phyloP scores from a whole-genome alignment of 2,888 invertebrate species.

The Melangyna quadrimaculata region DNA sequence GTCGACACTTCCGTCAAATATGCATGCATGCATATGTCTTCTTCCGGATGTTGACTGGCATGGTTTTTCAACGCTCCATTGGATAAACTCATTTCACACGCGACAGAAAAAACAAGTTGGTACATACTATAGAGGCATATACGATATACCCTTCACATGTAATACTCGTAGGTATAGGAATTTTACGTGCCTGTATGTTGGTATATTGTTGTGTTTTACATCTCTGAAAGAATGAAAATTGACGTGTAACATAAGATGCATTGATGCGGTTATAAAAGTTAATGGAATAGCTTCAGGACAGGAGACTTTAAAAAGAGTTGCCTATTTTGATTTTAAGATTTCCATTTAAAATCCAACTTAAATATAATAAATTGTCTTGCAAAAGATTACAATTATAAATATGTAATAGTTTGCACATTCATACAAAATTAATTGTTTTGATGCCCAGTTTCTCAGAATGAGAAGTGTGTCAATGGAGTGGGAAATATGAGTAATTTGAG shows the following conservation, averaged over 20 bases:
- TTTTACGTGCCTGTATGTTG: not conserved
- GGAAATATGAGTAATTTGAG: too few relatives aligned
- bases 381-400: too few relatives aligned
- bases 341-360: too few relatives aligned
- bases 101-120: slow-evolving; percentile 31
- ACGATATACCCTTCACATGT: not conserved
- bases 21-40: slow-evolving; percentile 21
- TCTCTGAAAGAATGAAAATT: slow-evolving; percentile 19
- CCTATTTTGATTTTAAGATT: not conserved
- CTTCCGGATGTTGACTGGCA: slow-evolving; percentile 43
- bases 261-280: slow-evolving; percentile 16
- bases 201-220: slow-evolving; percentile 11
- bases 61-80: slow-evolving; percentile 34
- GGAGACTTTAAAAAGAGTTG: not conserved
- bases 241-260: slow-evolving; percentile 25
- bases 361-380: too few relatives aligned
- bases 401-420: too few relatives aligned
- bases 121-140: not conserved
- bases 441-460: too few relatives aligned
- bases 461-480: too few relatives aligned
- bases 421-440: too few relatives aligned
- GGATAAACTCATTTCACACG: slow-evolving; percentile 48
- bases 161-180: not conserved
- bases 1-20: slow-evolving; percentile 38
- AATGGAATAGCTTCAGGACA: not conserved